These are phyloP conservation scores for Dicaeum eximium DNA, from an alignment of 2,113 vertebrate species.

Conservation along the genomic window DNA sequence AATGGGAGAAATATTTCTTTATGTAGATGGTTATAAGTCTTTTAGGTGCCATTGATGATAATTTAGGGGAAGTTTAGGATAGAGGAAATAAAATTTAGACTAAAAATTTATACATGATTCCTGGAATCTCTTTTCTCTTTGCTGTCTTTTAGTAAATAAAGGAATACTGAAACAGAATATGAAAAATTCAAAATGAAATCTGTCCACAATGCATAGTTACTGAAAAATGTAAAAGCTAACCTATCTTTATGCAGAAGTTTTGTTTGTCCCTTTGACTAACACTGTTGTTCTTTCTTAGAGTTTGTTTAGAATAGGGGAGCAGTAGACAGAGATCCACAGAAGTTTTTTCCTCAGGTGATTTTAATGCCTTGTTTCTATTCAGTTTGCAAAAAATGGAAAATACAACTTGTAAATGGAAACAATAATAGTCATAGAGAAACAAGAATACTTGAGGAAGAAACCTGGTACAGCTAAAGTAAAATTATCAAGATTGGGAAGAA, in stretches of 20 bases:
- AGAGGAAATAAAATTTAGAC: neutral
- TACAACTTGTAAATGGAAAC: neutral
- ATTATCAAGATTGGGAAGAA: neutral
- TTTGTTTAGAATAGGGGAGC: neutral
- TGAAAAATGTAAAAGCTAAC: neutral
- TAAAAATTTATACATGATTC: neutral
- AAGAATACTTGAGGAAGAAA: neutral
- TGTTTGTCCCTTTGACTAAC: neutral
- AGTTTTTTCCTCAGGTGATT: neutral
- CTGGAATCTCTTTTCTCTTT: neutral
- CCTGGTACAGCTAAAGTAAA: neutral
- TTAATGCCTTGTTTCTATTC: neutral
- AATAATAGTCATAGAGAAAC: neutral
- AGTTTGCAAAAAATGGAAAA: neutral
- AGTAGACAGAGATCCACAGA: neutral
- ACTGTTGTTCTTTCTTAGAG: neutral
- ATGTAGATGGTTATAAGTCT: neutral
- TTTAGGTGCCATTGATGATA: neutral
- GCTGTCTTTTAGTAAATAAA: neutral
- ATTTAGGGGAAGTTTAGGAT: neutral
- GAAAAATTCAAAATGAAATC: neutral
- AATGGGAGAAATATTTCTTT: neutral
- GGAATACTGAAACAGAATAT: neutral
- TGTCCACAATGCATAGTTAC: neutral
- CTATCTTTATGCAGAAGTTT: neutral